Percentiles rank a stretch among this genome's conserved stretches.
Evolutionary conservation across 2,797 vertebrate species (phyloP).

Genomic region (Propithecus perrieri): DNA sequence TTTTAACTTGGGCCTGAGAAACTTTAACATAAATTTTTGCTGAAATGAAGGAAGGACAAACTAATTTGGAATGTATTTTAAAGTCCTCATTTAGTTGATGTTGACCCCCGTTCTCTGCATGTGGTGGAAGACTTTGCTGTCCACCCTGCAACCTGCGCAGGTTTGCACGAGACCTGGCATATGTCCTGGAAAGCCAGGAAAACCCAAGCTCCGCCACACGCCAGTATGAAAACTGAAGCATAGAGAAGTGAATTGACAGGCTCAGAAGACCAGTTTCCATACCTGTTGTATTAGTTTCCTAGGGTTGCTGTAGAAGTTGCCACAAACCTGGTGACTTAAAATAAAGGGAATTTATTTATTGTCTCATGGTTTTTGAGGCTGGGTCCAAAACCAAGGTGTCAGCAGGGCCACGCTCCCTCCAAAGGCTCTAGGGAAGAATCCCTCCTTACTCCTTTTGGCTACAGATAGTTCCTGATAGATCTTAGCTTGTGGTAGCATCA

Average conservation of each 20-base stretch:
- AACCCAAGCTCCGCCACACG: background rate
- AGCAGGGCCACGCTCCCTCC: accelerated
- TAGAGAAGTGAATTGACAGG: background rate
- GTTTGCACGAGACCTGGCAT: background rate
- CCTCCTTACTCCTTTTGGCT: background rate
- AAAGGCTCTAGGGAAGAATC: background rate
- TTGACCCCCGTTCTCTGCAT: background rate
- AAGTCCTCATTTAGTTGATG: background rate
- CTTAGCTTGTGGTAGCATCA: background rate
- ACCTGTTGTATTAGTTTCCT: background rate
- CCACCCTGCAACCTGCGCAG: background rate
- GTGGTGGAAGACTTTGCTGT: background rate
- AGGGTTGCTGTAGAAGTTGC: background rate
- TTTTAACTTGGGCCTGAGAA: background rate
- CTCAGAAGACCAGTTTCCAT: background rate
- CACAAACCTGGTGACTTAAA: background rate
- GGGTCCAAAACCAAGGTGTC: background rate
- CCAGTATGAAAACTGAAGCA: accelerated
- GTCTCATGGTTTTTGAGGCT: background rate
- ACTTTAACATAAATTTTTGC: background rate
- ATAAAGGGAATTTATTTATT: background rate
- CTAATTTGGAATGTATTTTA: background rate
- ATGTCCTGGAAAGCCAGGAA: background rate
- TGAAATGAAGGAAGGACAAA: background rate
- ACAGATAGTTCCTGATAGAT: background rate